These are phyloP conservation scores for Megalurothrips usitatus DNA, from an alignment of 2,888 invertebrate species.

Conservation along the genomic window DNA sequence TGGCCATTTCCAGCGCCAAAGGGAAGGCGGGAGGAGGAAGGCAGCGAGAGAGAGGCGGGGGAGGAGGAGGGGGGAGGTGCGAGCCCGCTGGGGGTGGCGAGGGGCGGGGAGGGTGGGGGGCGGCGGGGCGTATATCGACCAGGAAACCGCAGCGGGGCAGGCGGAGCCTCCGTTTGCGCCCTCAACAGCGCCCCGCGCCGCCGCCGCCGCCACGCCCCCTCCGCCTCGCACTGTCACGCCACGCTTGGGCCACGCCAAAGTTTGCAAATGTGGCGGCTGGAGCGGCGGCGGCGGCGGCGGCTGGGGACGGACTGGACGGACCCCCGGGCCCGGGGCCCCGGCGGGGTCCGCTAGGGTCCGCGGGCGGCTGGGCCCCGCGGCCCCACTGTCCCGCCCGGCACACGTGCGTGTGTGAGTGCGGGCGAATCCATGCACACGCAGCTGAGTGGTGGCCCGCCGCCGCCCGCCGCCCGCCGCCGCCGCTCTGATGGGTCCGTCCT, in stretches of 20 bases:
- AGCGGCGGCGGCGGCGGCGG: too few relatives aligned
- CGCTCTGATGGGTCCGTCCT: neutral
- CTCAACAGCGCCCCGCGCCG: neutral
- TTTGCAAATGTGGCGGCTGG: too few relatives aligned
- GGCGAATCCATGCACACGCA: too few relatives aligned
- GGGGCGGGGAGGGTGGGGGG: neutral
- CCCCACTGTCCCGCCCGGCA: too few relatives aligned
- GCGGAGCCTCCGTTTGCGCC: neutral
- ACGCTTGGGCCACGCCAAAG: too few relatives aligned
- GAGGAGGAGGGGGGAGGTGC: neutral
- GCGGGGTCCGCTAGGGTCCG: neutral
- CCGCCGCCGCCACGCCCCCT: too few relatives aligned
- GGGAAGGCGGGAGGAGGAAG: neutral
- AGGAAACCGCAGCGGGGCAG: neutral
- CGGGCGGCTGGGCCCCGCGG: too few relatives aligned
- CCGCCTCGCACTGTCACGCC: too few relatives aligned
- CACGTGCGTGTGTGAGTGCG: too few relatives aligned
- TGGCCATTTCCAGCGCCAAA: neutral
- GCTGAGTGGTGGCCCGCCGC: too few relatives aligned
- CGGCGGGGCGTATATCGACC: neutral
- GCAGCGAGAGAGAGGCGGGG: neutral
- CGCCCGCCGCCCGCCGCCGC: too few relatives aligned
- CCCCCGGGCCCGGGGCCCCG: neutral
- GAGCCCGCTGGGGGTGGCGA: neutral
- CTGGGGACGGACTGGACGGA: neutral